Base-by-base conservation (phyloP, 2,113 vertebrate genomes). In the Semicossyphus pulcher region DNA sequence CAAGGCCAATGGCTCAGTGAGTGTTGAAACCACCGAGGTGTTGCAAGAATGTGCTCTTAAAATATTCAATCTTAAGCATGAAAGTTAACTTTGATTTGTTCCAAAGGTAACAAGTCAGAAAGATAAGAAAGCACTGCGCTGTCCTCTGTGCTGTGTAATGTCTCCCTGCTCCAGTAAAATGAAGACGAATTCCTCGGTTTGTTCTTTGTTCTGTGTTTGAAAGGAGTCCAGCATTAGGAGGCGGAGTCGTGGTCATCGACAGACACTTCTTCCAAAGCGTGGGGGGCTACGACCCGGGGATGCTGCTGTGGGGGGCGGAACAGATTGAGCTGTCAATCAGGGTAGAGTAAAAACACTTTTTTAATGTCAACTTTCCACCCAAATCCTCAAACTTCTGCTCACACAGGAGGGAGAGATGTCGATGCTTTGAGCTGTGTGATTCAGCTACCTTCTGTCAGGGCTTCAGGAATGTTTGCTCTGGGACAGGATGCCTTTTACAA, bases 301-400 rank as follows among this genome's bases (percentile, higher is more conserved):
- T 96, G 95, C 91, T 94, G 44, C 76, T 85, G 4, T 92, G 79
- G 89, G 96, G 95, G 29, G 91, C 77, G 0, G 96, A 96, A 85
- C 95, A 96, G 84, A 88, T 96, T 45, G 96, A 98, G 81, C 87
- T 98, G 39, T 97, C 96, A 57, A 93, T 98, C 86, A 94, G 94
- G 94, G 96, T 97, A 94, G 87, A 42, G 23, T 9, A 62, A 70
- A 64, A 36, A 34, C 11, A n/a, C n/a, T n/a, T 1, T 47, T 42
- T 52, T 49, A 10, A 8, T 11, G 20, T 54, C 10, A 49, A 7
- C 21, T 45, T 75, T 23, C 20, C 10, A 15, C 18, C 5, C 7
- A 36, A 67, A 48, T 26, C 60, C 48, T 70, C 16, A 32, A 49
- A 56, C 18, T 44, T 45, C 25, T 10, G 10, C 26, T 54, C 61